Evolutionary conservation across 1,140 invertebrate genomes (phyloP).

Genomic region (Chironomus tepperi): DNA sequence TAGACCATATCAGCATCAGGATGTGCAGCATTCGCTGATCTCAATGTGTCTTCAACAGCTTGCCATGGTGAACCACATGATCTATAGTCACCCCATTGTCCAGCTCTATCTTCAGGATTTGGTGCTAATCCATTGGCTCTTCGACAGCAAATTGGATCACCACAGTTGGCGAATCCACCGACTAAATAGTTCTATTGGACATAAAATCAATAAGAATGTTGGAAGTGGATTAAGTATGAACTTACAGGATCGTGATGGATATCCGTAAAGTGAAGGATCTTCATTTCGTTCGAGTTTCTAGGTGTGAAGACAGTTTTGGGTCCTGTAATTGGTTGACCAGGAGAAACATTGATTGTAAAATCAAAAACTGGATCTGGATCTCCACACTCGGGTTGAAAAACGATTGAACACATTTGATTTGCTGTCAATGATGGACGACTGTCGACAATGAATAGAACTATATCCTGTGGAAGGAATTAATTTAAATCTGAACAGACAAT

Average conservation of each 20-base stretch:
- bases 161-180: conserved; percentile 57
- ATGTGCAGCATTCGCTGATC: conserved; percentile 45
- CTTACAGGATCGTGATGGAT: conserved; percentile 64
- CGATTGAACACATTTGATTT: not conserved
- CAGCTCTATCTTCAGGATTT: conserved; percentile 45
- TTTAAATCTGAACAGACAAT: too few species aligned
- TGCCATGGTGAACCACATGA: conserved; percentile 64
- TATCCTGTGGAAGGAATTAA: too few species aligned
- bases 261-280: conserved; percentile 68
- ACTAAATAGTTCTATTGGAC: conserved; percentile 46
- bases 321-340: not conserved
- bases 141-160: conserved; percentile 70
- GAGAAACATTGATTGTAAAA: not conserved
- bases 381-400: not conserved
- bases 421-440: not conserved
- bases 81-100: conserved; percentile 69
- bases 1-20: conserved; percentile 54
- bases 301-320: not conserved
- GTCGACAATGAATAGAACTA: not conserved
- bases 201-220: not conserved
- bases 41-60: conserved; percentile 51
- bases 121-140: conserved; percentile 40
- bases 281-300: conserved; percentile 33
- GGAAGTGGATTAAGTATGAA: not conserved
- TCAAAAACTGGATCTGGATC: not conserved